Evolutionary conservation across 2,888 invertebrate species (phyloP).

Genomic region (Taphrorychus bicolor): DNA sequence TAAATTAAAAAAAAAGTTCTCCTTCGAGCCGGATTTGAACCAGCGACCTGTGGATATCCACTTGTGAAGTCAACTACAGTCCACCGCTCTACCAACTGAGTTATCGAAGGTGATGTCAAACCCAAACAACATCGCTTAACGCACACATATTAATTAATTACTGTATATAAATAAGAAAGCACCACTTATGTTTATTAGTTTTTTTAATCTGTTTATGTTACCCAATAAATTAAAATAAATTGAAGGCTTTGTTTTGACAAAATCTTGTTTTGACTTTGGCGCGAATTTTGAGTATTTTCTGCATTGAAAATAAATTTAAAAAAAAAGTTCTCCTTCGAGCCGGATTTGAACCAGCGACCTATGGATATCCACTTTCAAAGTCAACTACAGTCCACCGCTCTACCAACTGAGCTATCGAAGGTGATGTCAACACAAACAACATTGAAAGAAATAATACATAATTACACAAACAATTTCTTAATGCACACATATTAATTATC

Average conservation of each 20-base stretch:
- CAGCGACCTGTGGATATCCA: conserved; percentile 65
- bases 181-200: too few species aligned
- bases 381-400: conserved; percentile 56
- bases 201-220: too few species aligned
- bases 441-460: background rate
- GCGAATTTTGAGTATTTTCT: too few species aligned
- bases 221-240: too few species aligned
- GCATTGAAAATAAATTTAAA: background rate
- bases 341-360: conserved; percentile 61
- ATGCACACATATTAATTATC: too few species aligned
- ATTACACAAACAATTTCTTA: too few species aligned
- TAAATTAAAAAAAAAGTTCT: too few species aligned
- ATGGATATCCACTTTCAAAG: conserved; percentile 62
- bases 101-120: conserved; percentile 52
- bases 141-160: too few species aligned
- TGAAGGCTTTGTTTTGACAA: too few species aligned
- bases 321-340: conserved; percentile 49
- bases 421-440: conserved; percentile 29
- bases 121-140: too few species aligned
- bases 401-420: conserved; percentile 58
- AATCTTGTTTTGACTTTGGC: too few species aligned
- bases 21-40: conserved; percentile 56
- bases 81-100: conserved; percentile 58
- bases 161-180: too few species aligned
- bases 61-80: conserved; percentile 47